These are phyloP conservation scores for Phodopus roborovskii DNA, from an alignment of 2,113 vertebrate genomes.

Conservation along the genomic window DNA sequence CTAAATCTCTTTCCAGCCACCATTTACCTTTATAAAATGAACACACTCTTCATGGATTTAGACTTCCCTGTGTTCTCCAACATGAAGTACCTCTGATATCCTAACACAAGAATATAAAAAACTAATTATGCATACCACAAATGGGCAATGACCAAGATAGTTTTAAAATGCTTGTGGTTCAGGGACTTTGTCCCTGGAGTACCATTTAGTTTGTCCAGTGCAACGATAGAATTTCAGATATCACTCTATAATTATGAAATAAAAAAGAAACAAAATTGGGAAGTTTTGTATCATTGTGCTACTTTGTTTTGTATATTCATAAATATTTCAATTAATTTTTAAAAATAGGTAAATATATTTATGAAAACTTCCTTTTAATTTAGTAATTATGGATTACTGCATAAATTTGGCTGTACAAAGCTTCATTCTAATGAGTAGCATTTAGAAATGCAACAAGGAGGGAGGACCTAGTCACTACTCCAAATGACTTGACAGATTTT, in stretches of 20 bases:
- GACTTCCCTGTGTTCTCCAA: background rate
- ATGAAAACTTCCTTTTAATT: background rate
- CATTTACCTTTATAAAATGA: slow-evolving; percentile 45
- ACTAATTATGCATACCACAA: background rate
- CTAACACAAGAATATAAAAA: background rate
- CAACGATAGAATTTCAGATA: background rate
- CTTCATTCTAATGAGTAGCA: background rate
- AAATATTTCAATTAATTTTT: background rate
- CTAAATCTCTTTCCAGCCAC: background rate
- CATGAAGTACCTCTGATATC: background rate
- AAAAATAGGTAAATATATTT: slow-evolving; percentile 19
- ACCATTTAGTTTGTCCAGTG: slow-evolving; percentile 16
- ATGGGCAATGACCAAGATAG: background rate
- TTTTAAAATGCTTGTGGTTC: background rate
- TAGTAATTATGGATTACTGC: background rate
- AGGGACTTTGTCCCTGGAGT: slow-evolving; percentile 57
- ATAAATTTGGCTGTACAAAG: background rate
- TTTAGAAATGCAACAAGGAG: background rate
- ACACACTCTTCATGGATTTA: background rate
- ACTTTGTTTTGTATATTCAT: slow-evolving; percentile 16
- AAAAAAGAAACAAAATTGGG: background rate
- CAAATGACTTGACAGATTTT: too few species aligned
- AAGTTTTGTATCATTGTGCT: background rate
- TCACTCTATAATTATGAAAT: too few species aligned
- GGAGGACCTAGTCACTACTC: too few species aligned